phyloP scores from a whole-genome alignment of 2,797 vertebrate genomes.

The Silurus aristotelis region DNA sequence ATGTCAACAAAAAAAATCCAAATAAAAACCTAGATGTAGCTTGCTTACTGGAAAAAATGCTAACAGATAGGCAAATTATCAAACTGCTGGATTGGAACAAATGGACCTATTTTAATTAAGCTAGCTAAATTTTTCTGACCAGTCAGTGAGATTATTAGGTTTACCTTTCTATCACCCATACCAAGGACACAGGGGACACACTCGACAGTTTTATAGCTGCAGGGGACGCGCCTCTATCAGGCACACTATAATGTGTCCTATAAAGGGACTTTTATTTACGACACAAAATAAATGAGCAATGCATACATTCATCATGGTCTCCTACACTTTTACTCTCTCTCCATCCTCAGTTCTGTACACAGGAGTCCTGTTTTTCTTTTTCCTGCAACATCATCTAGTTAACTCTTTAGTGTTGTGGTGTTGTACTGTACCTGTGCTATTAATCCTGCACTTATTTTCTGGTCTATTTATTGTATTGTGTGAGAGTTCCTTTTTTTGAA shows the following conservation, averaged over 20 bases:
- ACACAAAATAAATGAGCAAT: slow-evolving; percentile 14
- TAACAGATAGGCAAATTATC: neutral
- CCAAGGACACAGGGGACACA: neutral
- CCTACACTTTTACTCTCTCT: slow-evolving; percentile 7
- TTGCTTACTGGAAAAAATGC: neutral
- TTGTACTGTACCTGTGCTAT: slow-evolving; percentile 10
- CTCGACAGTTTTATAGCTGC: slow-evolving; percentile 25
- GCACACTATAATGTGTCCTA: slow-evolving; percentile 22
- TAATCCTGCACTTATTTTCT: slow-evolving; percentile 1
- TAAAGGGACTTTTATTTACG: slow-evolving; percentile 35
- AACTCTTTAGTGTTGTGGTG: neutral
- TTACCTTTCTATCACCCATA: neutral
- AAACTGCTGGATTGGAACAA: neutral
- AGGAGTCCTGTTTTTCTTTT: slow-evolving; percentile 12
- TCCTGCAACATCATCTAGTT: neutral
- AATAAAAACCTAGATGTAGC: neutral
- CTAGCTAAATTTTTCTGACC: neutral
- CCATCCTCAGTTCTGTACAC: neutral
- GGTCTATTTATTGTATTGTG: slow-evolving; percentile 12
- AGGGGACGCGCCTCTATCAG: neutral
- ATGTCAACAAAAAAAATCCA: neutral
- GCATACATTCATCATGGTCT: slow-evolving; percentile 23
- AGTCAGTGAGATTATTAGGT: neutral
- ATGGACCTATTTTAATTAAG: neutral
- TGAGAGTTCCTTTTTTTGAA: neutral